Conservation (phyloP, 2,888 invertebrate species). For the Ochropleura leucogaster region DNA sequence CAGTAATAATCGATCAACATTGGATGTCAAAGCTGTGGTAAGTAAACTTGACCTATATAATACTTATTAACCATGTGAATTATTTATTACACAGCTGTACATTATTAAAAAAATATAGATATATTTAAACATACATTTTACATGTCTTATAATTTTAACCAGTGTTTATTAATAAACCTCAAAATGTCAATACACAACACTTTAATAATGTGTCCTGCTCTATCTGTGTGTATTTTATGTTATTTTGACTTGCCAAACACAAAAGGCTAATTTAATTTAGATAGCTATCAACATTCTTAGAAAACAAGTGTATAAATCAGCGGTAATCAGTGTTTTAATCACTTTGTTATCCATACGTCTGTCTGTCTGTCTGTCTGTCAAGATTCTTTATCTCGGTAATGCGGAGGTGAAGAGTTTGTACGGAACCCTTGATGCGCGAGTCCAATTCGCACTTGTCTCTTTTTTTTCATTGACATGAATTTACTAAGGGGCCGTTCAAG, state of each 20-base stretch:
- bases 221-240: neutral
- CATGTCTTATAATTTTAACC: neutral
- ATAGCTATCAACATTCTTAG: neutral
- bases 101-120: neutral
- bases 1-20: conserved; percentile 93
- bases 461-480: no score
- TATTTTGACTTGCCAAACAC: neutral
- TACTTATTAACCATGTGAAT: neutral
- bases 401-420: no score
- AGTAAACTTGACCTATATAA: conserved; percentile 57
- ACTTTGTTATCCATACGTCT: no score
- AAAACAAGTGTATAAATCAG: neutral
- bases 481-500: no score
- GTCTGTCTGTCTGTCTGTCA: no score
- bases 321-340: no score
- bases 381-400: no score
- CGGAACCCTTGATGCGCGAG: no score
- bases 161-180: neutral
- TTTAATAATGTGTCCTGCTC: neutral
- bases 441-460: no score
- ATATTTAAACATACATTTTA: neutral
- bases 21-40: conserved; percentile 91
- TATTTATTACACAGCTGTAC: neutral
- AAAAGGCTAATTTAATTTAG: neutral
- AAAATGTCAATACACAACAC: neutral